Base-by-base conservation (phyloP, 2,888 invertebrate genomes). In the Caenorhabditis sp. region DNA sequence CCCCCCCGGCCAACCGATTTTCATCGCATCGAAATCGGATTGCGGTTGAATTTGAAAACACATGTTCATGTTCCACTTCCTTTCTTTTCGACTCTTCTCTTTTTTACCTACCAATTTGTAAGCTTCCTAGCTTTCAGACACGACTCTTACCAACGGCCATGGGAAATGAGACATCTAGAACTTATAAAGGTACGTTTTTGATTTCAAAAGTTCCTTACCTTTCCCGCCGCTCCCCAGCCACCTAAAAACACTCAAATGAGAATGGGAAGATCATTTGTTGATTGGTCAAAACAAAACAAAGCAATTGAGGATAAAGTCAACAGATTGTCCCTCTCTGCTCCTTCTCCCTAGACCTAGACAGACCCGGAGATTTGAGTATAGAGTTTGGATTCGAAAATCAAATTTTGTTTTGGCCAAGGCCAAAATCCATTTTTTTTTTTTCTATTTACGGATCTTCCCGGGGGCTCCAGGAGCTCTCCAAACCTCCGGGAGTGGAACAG, bases 251-350 rank as follows among this genome's bases (percentile, higher is more conserved):
- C 72, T 72, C 32, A 18, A 64, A 53, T 55, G 53, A 40, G 28
- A 20, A 35, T 32, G 58, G 47, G 58, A 72, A 47, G 72, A 72
- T 72, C 51, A 65, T 67, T 55, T 65, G 58, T 56, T 64, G 40
- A 24, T 53, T 72, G 76, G 67, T 60, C 67, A 77, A 68, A 70
- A 70, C 69, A 78, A 78, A 78, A 70, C 78, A 78, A 78, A 78
- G 64, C 78, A 65, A 78, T 78, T 60, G 70, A 78, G 58, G 26
- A 64, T 69, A 47, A 44, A 13, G 69, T 78, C 69, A 70, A 74
- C 65, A 74, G 51, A 50, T 51, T 58, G 37, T 51, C 53, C 37
- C 60, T 60, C 44, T 53, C 24, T 65, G 13, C 28, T 51, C 26
- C 13, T n/a, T n/a, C 40, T n/a, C n/a, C n/a, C n/a, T n/a, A n/a